phyloP scores from a whole-genome alignment of 2,113 vertebrate species.

The Symphodus melops region DNA sequence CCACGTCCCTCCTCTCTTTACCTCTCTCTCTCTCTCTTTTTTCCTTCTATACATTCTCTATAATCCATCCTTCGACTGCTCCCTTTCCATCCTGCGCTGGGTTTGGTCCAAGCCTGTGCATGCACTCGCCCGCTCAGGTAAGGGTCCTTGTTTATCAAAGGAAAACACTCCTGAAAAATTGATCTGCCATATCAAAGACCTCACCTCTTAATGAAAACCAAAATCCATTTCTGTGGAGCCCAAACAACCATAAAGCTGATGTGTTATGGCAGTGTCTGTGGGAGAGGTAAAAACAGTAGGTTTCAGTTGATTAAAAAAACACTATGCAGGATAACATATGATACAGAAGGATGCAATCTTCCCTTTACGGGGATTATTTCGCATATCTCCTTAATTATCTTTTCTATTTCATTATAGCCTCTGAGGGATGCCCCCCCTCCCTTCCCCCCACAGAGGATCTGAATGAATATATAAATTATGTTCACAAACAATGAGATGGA shows the following conservation, averaged over 20 bases:
- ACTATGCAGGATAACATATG: constrained; percentile 9
- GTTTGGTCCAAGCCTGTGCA: constrained; percentile 46
- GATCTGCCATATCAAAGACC: constrained; percentile 75
- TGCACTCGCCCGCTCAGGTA: constrained; percentile 46
- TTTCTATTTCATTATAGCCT: constrained; percentile 41
- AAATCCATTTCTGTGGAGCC: constrained; percentile 58
- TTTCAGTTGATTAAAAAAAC: constrained; percentile 28
- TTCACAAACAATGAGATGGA: constrained; percentile 55
- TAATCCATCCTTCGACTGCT: constrained; percentile 57
- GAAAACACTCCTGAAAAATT: constrained; percentile 78
- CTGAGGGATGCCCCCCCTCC: constrained; percentile 20
- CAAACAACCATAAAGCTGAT: constrained; percentile 65
- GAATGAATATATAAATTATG: constrained; percentile 59
- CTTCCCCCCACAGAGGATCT: constrained; percentile 28
- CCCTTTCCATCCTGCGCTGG: constrained; percentile 47
- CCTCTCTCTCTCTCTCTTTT: constrained; percentile 17
- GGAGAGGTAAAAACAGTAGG: constrained; percentile 29
- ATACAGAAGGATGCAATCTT: constrained; percentile 35
- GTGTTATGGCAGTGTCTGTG: constrained; percentile 35
- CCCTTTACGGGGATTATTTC: constrained; percentile 43
- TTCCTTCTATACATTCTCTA: constrained; percentile 30
- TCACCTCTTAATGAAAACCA: constrained; percentile 67
- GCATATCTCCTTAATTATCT: constrained; percentile 64
- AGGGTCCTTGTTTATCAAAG: constrained; percentile 72
- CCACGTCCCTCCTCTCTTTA: not conserved